These are phyloP conservation scores for Abscondita cerata DNA, from an alignment of 2,888 invertebrate species.

Conservation along the genomic window DNA sequence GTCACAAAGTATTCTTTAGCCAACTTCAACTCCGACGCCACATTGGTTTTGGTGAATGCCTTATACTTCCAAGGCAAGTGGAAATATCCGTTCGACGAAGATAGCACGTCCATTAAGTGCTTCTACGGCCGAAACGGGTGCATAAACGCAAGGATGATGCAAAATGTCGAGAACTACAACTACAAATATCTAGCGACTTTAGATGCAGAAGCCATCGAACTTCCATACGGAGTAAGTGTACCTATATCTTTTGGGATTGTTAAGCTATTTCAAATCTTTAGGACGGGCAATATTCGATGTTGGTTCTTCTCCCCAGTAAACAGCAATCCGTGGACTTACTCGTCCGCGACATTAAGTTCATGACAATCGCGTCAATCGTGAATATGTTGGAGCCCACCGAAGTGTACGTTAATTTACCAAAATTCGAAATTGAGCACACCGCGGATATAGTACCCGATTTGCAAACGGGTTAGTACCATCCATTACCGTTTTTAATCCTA, in stretches of 20 bases:
- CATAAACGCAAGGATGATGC: slow-evolving; percentile 72
- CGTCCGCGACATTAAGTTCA: slow-evolving; percentile 65
- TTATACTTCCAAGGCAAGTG: slow-evolving; percentile 82
- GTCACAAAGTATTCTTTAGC: slow-evolving; percentile 58
- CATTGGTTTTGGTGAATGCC: slow-evolving; percentile 76
- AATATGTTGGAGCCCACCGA: slow-evolving; percentile 60
- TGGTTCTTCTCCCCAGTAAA: slow-evolving; percentile 66
- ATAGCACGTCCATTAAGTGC: slow-evolving; percentile 62
- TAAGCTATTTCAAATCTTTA: too few species aligned
- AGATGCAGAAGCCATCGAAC: slow-evolving; percentile 71
- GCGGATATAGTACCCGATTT: slow-evolving; percentile 62
- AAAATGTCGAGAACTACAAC: slow-evolving; percentile 66
- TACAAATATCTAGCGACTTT: slow-evolving; percentile 67
- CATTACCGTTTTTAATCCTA: neutral
- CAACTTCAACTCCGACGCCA: slow-evolving; percentile 61
- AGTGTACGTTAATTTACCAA: slow-evolving; percentile 65
- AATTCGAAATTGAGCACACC: slow-evolving; percentile 66
- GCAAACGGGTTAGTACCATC: slow-evolving; percentile 58
- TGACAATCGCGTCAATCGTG: slow-evolving; percentile 61
- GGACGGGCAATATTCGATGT: slow-evolving; percentile 69
- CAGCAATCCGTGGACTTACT: slow-evolving; percentile 61
- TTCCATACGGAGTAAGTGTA: slow-evolving; percentile 75
- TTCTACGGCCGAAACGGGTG: slow-evolving; percentile 71
- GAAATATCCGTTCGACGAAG: slow-evolving; percentile 69
- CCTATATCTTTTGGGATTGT: too few species aligned